Evolutionary conservation across 2,113 vertebrate genomes (phyloP).

Genomic region (Gadus chalcogrammus): DNA sequence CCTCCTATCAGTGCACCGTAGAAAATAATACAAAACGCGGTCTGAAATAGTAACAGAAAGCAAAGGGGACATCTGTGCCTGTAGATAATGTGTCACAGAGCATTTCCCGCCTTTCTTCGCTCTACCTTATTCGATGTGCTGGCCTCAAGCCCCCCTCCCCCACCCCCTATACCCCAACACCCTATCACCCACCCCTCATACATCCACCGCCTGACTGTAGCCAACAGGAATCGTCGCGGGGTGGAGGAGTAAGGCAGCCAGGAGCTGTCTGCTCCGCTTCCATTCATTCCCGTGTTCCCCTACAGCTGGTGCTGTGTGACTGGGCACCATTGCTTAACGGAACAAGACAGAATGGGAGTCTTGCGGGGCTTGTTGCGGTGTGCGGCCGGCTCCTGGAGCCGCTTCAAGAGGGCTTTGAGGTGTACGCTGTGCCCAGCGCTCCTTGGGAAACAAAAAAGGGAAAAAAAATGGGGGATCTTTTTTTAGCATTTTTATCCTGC

Average conservation of each 20-base stretch:
- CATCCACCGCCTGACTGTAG: no score
- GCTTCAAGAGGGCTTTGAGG: no score
- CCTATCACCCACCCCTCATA: no score
- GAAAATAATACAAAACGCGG: no score
- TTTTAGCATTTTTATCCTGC: conserved; percentile 42
- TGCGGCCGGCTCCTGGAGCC: no score
- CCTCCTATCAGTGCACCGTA: no score
- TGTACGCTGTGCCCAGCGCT: no score
- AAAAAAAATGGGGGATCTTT: conserved; percentile 25
- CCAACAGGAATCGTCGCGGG: conserved; percentile 10
- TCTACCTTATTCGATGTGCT: not conserved
- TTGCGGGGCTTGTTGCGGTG: not conserved
- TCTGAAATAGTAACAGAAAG: not conserved
- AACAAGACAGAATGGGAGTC: conserved; percentile 22
- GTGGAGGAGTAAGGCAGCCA: conserved; percentile 2
- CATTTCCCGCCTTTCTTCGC: not conserved
- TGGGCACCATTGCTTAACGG: conserved; percentile 32
- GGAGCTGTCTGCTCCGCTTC: conserved; percentile 24
- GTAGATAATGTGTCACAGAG: not conserved
- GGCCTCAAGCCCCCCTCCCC: no score
- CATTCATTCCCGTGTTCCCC: conserved; percentile 35
- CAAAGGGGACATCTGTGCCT: no score
- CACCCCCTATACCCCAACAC: no score
- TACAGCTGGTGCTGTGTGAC: conserved; percentile 26
- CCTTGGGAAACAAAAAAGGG: no score